phyloP scores from a whole-genome alignment of 2,888 invertebrate species.

The Keiferia lycopersicella region DNA sequence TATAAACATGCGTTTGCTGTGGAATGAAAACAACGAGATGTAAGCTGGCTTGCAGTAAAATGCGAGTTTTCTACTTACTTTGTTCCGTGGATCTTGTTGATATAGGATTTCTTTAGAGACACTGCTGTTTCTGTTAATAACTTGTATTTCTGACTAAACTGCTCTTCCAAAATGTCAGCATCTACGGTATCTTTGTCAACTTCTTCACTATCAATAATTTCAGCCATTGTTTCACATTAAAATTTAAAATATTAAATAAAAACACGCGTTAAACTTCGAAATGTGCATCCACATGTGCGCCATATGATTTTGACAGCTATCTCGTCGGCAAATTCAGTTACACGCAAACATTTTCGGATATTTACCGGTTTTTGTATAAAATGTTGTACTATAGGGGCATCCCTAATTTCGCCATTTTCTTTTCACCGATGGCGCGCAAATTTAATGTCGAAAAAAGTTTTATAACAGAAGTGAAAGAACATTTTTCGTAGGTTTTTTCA shows the following conservation, averaged over 20 bases:
- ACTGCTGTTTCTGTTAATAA: constrained; percentile 76
- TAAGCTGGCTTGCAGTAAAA: neutral
- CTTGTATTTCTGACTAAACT: constrained; percentile 59
- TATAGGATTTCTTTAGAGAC: constrained; percentile 79
- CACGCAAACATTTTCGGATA: neutral
- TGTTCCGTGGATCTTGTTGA: constrained; percentile 66
- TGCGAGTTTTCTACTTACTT: constrained; percentile 19
- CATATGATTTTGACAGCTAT: constrained; percentile 22
- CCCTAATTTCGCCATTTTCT: neutral
- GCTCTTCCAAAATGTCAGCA: constrained; percentile 50
- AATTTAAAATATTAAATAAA: constrained; percentile 5
- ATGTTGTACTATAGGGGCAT: neutral
- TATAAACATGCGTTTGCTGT: neutral
- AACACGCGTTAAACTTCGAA: constrained; percentile 2
- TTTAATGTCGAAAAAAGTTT: neutral
- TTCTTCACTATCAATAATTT: constrained; percentile 67
- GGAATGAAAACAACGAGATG: neutral
- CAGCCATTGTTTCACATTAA: constrained; percentile 49
- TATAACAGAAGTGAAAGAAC: no score
- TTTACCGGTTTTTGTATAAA: constrained; percentile 7
- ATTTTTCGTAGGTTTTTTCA: no score
- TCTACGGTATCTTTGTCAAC: constrained; percentile 63
- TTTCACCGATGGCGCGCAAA: neutral
- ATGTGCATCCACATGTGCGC: neutral
- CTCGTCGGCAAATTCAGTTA: neutral